Base-by-base conservation (phyloP, 92 coral and sea anemone species). In the Hydrozoanthus gracilis region DNA sequence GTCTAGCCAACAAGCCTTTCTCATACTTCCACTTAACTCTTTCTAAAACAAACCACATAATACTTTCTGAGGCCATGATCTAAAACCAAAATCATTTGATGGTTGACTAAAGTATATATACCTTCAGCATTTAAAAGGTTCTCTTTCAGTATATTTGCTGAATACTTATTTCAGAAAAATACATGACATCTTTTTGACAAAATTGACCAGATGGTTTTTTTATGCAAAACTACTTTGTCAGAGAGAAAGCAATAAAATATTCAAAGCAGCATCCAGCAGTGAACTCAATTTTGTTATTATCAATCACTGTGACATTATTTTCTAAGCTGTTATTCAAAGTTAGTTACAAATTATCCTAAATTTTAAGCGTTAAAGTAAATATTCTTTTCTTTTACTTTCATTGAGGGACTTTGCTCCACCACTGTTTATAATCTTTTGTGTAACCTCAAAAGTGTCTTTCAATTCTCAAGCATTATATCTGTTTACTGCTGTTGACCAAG, bases 211-310 rank as follows among this genome's bases (percentile, higher is more conserved):
- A 91, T 93, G 96, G 94, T 85, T 89, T 82, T 71, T 76, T 87
- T 75, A 86, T 68, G 62, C 8, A 51, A 82, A 56, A 92, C 88
- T 94, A 71, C 87, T 82, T 87, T 90, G 80, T 90, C 88, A 82
- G 76, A 46, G 16, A 49, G 69, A 65, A 80, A 89, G 93, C 93
- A 89, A 95, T 93, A 94, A 88, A 92, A 88, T 95, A 83, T 93
- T 89, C 73, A 77, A 95, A 83, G 54, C 86, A 90, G 91, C 82
- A 61, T 88, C 98, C 98, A 91, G 70, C 93, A 68, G 94, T 70
- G 98, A 88, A 83, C 51, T 75, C 73, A 92, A 82, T 90, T 88
- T 79, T 88, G 86, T 90, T 90, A 90, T 86, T 75, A 83, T 84
- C 88, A 77, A 91, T 88, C 88, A 77, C 82, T 82, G 89, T 88